Evolutionary conservation across 1,140 invertebrate genomes (phyloP).

Genomic region (Penaeus vannamei): DNA sequence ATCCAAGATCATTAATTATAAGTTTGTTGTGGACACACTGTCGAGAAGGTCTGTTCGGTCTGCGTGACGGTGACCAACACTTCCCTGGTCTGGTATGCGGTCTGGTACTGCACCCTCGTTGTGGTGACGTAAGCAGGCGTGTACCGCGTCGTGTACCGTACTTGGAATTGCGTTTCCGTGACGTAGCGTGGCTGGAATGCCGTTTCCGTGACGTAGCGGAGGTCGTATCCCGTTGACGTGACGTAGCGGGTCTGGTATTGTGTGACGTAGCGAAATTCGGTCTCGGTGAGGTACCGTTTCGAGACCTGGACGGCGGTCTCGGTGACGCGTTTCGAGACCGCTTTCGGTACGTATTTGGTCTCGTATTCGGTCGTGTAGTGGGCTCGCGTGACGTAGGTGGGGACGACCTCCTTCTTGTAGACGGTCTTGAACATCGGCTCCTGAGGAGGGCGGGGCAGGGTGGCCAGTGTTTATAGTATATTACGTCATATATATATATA

Average conservation of each 20-base stretch:
- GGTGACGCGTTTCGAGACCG: slow-evolving; percentile 4
- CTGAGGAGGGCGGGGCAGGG: background rate
- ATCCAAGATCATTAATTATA: background rate
- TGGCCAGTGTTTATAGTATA: too few species aligned
- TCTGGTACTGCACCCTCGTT: background rate
- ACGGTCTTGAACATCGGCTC: background rate
- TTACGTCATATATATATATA: background rate
- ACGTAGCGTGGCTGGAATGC: background rate
- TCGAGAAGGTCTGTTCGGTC: background rate
- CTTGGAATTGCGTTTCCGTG: background rate
- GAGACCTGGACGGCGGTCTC: background rate
- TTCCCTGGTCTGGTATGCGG: background rate
- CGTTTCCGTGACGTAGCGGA: slow-evolving; percentile 26
- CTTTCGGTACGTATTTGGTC: slow-evolving; percentile 7
- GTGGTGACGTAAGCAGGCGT: slow-evolving; percentile 19
- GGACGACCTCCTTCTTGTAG: background rate
- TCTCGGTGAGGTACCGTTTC: background rate
- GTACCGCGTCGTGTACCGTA: background rate
- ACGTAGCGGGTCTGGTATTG: slow-evolving; percentile 20
- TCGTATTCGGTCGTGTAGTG: background rate
- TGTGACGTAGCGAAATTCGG: slow-evolving; percentile 2
- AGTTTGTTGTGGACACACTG: background rate
- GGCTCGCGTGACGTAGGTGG: background rate
- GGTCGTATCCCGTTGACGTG: background rate
- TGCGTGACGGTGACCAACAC: background rate